These are phyloP conservation scores for Cotesia chilonis DNA, from an alignment of 1,140 invertebrate species.

Conservation along the genomic window DNA sequence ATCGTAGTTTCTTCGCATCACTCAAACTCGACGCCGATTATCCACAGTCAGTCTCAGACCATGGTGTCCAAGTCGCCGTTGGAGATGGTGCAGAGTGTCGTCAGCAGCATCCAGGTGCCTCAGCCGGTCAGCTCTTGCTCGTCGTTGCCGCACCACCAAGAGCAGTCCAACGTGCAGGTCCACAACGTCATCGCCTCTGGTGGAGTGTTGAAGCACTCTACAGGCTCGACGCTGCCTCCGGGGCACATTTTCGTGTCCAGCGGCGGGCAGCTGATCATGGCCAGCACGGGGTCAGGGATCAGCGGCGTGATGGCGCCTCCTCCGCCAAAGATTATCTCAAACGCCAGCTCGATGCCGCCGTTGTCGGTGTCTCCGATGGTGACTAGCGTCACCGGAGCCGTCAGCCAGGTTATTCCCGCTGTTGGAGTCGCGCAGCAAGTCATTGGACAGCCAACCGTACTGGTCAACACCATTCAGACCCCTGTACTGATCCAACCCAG, in stretches of 20 bases:
- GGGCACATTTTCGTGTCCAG: conserved; percentile 79
- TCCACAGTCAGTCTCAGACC: conserved; percentile 44
- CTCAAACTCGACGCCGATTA: conserved; percentile 40
- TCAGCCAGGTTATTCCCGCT: conserved; percentile 73
- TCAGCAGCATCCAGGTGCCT: conserved; percentile 77
- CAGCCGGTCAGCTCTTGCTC: conserved; percentile 55
- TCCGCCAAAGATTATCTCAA: conserved; percentile 70
- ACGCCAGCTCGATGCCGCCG: conserved; percentile 71
- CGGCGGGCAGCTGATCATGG: conserved; percentile 77
- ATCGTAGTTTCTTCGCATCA: conserved; percentile 39
- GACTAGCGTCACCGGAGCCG: conserved; percentile 75
- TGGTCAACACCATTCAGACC: conserved; percentile 83
- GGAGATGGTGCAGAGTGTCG: conserved; percentile 83
- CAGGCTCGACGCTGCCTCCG: conserved; percentile 66
- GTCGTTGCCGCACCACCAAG: conserved; percentile 44
- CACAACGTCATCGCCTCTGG: conserved; percentile 61
- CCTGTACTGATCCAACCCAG: conserved; percentile 83
- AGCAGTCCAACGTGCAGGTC: conserved; percentile 52
- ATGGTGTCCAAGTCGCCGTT: conserved; percentile 75
- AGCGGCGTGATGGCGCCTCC: conserved; percentile 72
- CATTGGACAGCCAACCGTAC: conserved; percentile 78
- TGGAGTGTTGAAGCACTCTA: conserved; percentile 63
- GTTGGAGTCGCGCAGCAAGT: conserved; percentile 71
- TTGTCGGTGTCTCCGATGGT: conserved; percentile 74
- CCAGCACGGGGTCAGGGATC: conserved; percentile 67